Base-by-base conservation (phyloP, 2,888 invertebrate species). In the Callosobruchus maculatus region DNA sequence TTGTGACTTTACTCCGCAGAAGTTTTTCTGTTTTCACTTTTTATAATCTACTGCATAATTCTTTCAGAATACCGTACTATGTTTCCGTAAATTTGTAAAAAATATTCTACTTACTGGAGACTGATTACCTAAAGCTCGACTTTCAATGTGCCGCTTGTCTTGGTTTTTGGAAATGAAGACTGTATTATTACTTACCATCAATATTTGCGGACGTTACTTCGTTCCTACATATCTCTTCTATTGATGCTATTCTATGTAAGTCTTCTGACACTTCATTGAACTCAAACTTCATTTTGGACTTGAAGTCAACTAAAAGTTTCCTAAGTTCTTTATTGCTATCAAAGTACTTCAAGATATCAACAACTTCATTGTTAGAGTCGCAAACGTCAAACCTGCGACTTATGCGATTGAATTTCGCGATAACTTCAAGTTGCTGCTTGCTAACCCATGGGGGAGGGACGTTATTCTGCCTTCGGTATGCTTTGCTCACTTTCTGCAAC, bases 361-460 rank as follows among this genome's bases (percentile, higher is more conserved):
- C 70, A 0, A 72, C 4, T 66, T 82, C 75, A 68, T 79, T 81
- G 68, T 77, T 76, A 20, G 73, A 76, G 20, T 80, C 79, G 72
- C 80, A 80, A 22, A 81, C 22, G 78, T 84, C 80, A 49, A 80
- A 83, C 7, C 71, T 74, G 4, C 78, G 74, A 21, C 75, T 73
- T 26, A 83, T 78, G 70, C 79, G 74, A 26, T 81, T 74, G 66
- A 78, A 82, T 31, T 77, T 74, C 22, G 78, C 72, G 7, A 80
- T 72, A n/a, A 82, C 76, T 68, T 80, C 77, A 0, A 84, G 74
- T 77, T 86, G 85, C 20, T 80, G 74, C 67, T 76, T 68, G 70
- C 79, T 82, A 26, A 80, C 82, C 68, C 83, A 81, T 22, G 85
- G 87, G 20, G 83, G 82, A 2, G 87, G 86, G 70, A 78, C 81